Percentiles rank a stretch among this genome's conserved stretches.
phyloP scores from a whole-genome alignment of 2,797 vertebrate genomes.

The Denticeps clupeoides region DNA sequence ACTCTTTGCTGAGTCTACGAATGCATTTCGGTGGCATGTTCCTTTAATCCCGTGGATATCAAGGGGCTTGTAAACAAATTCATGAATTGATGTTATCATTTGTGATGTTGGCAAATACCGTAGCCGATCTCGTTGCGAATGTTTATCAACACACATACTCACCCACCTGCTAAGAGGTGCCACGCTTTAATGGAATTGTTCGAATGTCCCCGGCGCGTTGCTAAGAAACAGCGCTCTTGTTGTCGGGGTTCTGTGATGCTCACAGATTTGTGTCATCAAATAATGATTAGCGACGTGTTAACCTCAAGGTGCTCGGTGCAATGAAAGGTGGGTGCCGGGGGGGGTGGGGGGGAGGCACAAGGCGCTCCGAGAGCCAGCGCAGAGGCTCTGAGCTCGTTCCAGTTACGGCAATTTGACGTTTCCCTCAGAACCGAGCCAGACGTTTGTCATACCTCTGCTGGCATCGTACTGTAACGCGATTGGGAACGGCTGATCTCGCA shows the following conservation, averaged over 20 bases:
- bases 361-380: conserved; percentile 17
- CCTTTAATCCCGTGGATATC: conserved; percentile 62
- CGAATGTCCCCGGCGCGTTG: conserved; percentile 90
- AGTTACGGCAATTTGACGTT: conserved; percentile 29
- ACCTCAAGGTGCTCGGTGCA: conserved; percentile 85
- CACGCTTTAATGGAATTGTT: conserved; percentile 99
- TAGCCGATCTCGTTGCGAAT: conserved; percentile 90
- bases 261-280: conserved; percentile 95
- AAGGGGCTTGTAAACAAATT: conserved; percentile 90
- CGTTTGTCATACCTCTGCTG: conserved; percentile 25
- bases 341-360: neutral
- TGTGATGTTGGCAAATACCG: conserved; percentile 97
- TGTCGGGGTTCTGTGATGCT: conserved; percentile 72
- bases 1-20: neutral
- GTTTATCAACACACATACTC: conserved; percentile 96
- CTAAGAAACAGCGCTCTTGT: conserved; percentile 92
- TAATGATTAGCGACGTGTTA: conserved; percentile 95
- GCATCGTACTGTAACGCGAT: conserved; percentile 46
- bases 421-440: conserved; percentile 20
- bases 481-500: conserved; percentile 38
- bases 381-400: conserved; percentile 28
- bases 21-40: conserved; percentile 39
- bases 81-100: conserved; percentile 95
- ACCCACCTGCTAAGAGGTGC: conserved; percentile 99
- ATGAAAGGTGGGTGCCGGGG: conserved; percentile 62